phyloP scores from a whole-genome alignment of 35 echinoderm and acorn worm genomes.

The Chiridota heheva region DNA sequence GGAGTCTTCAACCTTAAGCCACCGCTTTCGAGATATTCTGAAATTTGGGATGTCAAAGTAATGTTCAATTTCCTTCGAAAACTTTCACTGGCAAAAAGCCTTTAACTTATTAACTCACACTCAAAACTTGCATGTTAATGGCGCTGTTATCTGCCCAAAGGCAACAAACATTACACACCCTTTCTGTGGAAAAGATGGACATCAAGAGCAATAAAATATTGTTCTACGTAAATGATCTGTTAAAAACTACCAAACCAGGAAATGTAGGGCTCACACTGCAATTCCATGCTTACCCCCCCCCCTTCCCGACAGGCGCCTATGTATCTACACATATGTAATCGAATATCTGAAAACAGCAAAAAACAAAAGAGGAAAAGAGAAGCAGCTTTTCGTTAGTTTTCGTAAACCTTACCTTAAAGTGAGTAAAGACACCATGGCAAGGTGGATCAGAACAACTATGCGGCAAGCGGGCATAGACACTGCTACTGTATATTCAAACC shows the following conservation, averaged over 20 bases:
- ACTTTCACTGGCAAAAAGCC: neutral
- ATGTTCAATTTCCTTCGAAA: constrained; percentile 1
- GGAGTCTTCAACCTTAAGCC: neutral
- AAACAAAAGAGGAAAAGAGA: neutral
- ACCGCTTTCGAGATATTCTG: neutral
- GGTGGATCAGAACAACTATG: constrained; percentile 14
- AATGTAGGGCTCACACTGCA: neutral
- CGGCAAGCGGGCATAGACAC: constrained; percentile 1
- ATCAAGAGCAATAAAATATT: neutral
- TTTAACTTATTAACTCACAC: neutral
- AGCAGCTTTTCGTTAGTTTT: constrained; percentile 41
- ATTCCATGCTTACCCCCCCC: neutral
- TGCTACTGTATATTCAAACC: neutral
- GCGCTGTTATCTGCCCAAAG: neutral
- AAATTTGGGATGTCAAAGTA: constrained; percentile 20
- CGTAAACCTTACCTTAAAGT: constrained; percentile 17
- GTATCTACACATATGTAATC: constrained; percentile 30
- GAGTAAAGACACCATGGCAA: neutral
- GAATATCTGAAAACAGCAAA: constrained; percentile 8
- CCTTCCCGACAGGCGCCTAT: neutral
- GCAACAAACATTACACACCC: constrained; percentile 11
- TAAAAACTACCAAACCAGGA: constrained; percentile 7
- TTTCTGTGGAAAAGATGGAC: neutral
- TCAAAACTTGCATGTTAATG: constrained; percentile 31
- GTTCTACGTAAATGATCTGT: neutral